Percentiles rank a stretch among this genome's conserved stretches.
Evolutionary conservation across 2,113 vertebrate species (phyloP).

Genomic region (Anguilla rostrata): DNA sequence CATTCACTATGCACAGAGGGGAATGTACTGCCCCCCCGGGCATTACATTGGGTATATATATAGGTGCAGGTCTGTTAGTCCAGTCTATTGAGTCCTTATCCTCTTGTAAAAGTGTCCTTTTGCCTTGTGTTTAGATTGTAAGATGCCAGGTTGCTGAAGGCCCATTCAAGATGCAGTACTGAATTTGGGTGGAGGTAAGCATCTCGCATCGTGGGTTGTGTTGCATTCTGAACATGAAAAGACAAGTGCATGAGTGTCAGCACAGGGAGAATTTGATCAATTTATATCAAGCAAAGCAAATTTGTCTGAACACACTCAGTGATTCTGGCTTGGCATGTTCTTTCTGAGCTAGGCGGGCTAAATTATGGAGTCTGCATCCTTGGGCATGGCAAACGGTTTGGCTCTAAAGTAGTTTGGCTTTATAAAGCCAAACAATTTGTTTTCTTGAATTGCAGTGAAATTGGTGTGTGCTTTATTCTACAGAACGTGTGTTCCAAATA

Average conservation of each 20-base stretch:
- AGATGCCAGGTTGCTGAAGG: neutral
- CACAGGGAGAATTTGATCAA: no score
- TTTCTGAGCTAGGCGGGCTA: neutral
- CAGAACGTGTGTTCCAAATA: neutral
- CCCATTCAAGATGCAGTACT: neutral
- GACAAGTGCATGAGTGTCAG: neutral
- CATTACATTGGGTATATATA: neutral
- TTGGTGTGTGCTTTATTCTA: neutral
- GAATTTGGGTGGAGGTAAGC: neutral
- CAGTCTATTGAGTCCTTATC: neutral
- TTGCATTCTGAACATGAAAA: neutral
- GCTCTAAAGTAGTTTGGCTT: no score
- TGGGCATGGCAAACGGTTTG: no score
- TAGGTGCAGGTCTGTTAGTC: neutral
- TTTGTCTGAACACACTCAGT: no score
- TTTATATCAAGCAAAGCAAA: constrained; percentile 2
- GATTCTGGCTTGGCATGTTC: neutral
- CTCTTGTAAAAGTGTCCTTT: neutral
- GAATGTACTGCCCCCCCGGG: no score
- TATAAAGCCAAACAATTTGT: no score
- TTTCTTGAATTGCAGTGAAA: neutral
- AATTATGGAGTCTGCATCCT: neutral
- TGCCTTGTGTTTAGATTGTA: neutral
- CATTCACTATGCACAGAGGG: constrained; percentile 30
- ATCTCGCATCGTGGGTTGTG: neutral